phyloP scores from a whole-genome alignment of 2,797 vertebrate species.

The Rachycentron canadum region DNA sequence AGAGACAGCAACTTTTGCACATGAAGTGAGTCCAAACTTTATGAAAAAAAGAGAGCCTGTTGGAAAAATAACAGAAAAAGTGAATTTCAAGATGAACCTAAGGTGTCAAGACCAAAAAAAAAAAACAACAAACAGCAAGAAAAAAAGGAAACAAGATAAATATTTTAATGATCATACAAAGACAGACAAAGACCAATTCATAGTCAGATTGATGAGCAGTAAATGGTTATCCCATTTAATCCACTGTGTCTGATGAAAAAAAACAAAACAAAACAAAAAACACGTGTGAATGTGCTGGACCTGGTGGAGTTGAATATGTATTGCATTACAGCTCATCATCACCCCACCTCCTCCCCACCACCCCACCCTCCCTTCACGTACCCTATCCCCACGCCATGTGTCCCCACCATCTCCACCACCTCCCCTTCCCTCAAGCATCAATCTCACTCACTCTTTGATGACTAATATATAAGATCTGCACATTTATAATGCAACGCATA shows the following conservation, averaged over 20 bases:
- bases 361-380: background rate
- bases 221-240: constrained; percentile 6
- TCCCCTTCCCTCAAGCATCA: constrained; percentile 8
- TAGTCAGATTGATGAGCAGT: background rate
- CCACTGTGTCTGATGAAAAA: constrained; percentile 9
- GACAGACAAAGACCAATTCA: no score
- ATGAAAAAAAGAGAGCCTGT: background rate
- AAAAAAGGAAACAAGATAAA: no score
- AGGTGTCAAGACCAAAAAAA: background rate
- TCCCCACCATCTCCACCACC: background rate
- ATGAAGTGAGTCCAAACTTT: background rate
- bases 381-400: no score
- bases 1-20: background rate
- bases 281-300: constrained; percentile 28
- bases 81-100: background rate
- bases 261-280: no score
- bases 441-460: constrained; percentile 39
- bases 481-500: constrained; percentile 39
- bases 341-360: background rate
- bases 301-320: constrained; percentile 1
- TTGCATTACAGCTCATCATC: constrained; percentile 9
- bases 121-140: background rate
- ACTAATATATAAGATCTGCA: constrained; percentile 49
- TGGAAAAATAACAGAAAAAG: background rate
- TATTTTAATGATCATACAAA: no score